Base-by-base conservation (phyloP, 1,140 invertebrate species). In the Drosophila ficusphila region DNA sequence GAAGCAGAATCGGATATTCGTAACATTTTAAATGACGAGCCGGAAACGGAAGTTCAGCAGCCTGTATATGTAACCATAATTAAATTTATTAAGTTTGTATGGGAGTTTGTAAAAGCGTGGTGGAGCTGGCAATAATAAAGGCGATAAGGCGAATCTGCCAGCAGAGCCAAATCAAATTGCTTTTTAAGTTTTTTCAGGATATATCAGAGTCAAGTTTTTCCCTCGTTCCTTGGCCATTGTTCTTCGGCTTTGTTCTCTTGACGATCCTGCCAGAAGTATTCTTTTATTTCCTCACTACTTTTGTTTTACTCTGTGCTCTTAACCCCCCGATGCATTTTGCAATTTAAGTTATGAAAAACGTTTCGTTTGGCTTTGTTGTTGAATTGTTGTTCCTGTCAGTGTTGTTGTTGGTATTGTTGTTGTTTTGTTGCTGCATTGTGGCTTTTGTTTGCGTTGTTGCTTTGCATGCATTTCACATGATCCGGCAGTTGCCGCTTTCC, bases 301-400 rank as follows among this genome's bases (percentile, higher is more conserved):
- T 29, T 46, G n/a, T 33, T 42, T 48, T 58, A 21, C 34, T 19
- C 16, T 31, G 14, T 27, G 12, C 21, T 42, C 11, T n/a, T 27
- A 21, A 7, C 29, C 23, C 38, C 23, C 19, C 19, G 21, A 16
- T 38, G 62, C 78, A 62, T 69, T 68, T 38, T 73, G 61, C 76
- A 81, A 85, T 85, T 81, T 70, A 73, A 88, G 81, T 86, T 85
- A 86, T 85, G 81, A 85, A 81, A 85, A 79, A 81, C 48, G 48
- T 36, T 72, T 78, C 53, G 53, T 38, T 65, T 65, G 52, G 52
- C 53, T 76, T 38, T 56, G 54, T 69, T 76, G 53, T 38, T 56
- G 41, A 56, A 72, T 61, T 53, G 60, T n/a, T n/a, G n/a, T n/a
- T n/a, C n/a, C n/a, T n/a, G n/a, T n/a, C n/a, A n/a, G n/a, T n/a